Evolutionary conservation across 2,113 vertebrate genomes (phyloP).

Genomic region (Pluvianellus socialis): DNA sequence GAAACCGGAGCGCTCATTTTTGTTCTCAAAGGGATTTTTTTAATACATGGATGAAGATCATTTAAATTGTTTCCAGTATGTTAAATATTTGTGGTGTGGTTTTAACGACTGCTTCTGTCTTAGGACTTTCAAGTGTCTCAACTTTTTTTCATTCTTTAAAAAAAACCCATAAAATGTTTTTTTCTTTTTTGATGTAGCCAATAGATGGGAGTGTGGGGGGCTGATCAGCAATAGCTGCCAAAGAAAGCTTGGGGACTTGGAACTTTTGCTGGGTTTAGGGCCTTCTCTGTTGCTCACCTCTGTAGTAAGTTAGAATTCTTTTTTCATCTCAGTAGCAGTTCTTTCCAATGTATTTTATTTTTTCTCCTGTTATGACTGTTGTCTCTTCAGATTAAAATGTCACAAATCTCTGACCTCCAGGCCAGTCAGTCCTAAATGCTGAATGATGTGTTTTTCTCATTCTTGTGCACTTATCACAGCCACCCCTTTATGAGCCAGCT

Average conservation of each 20-base stretch:
- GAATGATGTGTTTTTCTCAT: slow-evolving; percentile 59
- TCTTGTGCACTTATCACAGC: slow-evolving; percentile 47
- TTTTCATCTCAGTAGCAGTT: background rate
- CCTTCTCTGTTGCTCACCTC: background rate
- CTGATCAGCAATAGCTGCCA: background rate
- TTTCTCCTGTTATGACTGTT: background rate
- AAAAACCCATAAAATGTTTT: too few species aligned
- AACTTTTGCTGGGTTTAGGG: background rate
- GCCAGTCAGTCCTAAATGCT: slow-evolving; percentile 22
- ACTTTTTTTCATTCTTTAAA: background rate
- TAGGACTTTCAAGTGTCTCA: background rate
- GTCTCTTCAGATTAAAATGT: slow-evolving; percentile 31
- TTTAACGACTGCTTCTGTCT: background rate
- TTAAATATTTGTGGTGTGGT: background rate
- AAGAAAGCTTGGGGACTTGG: background rate
- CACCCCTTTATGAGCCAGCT: slow-evolving; percentile 74
- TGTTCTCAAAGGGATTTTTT: background rate
- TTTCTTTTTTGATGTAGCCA: background rate
- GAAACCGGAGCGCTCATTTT: background rate
- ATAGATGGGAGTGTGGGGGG: background rate
- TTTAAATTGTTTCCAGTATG: background rate
- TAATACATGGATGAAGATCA: background rate
- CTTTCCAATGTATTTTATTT: slow-evolving; percentile 2
- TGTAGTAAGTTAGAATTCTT: background rate
- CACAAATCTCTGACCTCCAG: slow-evolving; percentile 20